These are phyloP conservation scores for Podarcis siculus DNA, from an alignment of 2,797 vertebrate genomes.

Conservation along the genomic window DNA sequence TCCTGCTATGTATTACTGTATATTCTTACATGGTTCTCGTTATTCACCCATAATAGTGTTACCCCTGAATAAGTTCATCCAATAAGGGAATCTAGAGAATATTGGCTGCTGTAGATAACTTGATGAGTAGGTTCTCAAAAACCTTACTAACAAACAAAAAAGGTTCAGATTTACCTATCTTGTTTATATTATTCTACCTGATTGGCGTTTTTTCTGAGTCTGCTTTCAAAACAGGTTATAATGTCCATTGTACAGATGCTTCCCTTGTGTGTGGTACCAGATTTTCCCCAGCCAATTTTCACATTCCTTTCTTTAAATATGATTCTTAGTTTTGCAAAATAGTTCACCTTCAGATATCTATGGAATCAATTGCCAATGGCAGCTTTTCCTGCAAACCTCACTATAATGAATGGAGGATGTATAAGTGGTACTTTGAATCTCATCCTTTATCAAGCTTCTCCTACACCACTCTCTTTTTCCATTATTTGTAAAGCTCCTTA, in stretches of 20 bases:
- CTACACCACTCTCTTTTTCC: not conserved
- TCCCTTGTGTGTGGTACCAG: constrained; percentile 9
- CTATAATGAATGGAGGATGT: not conserved
- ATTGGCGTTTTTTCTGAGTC: constrained; percentile 3
- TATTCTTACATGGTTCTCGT: constrained; percentile 24
- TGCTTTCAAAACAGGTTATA: constrained; percentile 31
- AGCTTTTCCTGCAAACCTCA: not conserved
- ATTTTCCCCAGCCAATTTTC: not conserved
- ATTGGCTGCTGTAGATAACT: not conserved
- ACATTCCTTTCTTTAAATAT: not conserved
- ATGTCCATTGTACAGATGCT: constrained; percentile 23
- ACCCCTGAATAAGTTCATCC: constrained; percentile 6
- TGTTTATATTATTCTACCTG: constrained; percentile 23
- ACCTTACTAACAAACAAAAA: constrained; percentile 27
- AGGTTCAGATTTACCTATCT: not conserved
- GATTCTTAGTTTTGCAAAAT: not conserved
- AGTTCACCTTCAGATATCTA: not conserved
- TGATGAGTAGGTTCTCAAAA: constrained; percentile 8
- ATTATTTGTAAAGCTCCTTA: not conserved
- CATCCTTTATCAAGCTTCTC: not conserved
- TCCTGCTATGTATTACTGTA: constrained; percentile 26
- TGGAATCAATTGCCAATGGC: not conserved
- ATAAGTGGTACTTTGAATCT: not conserved
- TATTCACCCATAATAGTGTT: constrained; percentile 27
- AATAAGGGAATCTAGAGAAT: constrained; percentile 26